Evolutionary conservation across 2,113 vertebrate genomes (phyloP).

Genomic region (Bungarus multicinctus): DNA sequence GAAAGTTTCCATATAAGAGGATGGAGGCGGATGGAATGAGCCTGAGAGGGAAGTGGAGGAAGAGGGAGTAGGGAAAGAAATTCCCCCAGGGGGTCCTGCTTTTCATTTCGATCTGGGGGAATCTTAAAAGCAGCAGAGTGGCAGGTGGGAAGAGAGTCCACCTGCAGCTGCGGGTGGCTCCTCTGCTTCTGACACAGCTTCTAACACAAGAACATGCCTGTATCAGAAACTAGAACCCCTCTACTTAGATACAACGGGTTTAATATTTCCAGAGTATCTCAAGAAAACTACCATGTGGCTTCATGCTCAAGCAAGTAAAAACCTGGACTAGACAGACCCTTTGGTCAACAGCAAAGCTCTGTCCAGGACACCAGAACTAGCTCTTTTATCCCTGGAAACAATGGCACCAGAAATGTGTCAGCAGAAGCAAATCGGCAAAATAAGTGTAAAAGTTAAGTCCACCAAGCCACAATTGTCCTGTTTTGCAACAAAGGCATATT

Average conservation of each 20-base stretch:
- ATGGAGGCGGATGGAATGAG: accelerated
- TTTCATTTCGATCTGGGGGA: neutral
- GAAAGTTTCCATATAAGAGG: conserved; percentile 64
- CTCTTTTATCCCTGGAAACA: neutral
- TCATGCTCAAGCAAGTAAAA: neutral
- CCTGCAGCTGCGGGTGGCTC: neutral
- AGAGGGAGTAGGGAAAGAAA: too few species aligned
- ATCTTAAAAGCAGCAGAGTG: too few species aligned
- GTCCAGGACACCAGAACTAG: neutral
- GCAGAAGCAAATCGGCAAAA: neutral
- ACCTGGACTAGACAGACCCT: neutral
- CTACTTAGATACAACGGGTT: neutral
- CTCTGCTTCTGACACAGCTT: neutral
- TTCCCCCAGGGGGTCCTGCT: too few species aligned
- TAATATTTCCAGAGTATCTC: neutral
- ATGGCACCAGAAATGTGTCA: neutral
- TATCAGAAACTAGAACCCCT: neutral
- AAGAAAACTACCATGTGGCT: neutral
- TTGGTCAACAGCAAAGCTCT: neutral
- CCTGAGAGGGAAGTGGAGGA: neutral
- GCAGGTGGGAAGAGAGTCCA: neutral
- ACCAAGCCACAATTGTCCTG: neutral
- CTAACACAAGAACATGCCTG: neutral
- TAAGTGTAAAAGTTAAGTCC: neutral
- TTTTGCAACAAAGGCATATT: neutral